Conservation (phyloP, 2,113 vertebrate genomes). For the Entelurus aequoreus region DNA sequence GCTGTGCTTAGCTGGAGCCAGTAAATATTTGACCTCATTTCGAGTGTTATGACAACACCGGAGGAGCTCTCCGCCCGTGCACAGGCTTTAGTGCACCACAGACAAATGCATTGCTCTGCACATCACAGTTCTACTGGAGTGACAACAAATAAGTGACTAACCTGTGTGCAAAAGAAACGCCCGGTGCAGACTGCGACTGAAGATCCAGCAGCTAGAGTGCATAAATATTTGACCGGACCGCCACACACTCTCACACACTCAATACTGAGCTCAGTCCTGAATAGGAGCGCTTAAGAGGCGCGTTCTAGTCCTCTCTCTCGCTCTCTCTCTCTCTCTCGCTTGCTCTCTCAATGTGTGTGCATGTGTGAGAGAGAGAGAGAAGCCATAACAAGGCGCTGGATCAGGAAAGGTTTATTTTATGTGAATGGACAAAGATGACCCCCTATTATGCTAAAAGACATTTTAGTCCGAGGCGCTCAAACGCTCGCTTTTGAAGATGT, state of each 20-base stretch:
- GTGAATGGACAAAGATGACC: no score
- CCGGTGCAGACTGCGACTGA: neutral
- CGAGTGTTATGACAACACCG: slow-evolving; percentile 26
- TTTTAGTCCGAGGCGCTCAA: neutral
- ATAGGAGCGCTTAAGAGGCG: slow-evolving; percentile 26
- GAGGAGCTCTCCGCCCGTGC: neutral
- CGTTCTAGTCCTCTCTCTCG: slow-evolving; percentile 8
- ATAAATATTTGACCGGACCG: no score
- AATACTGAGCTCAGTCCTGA: slow-evolving; percentile 18
- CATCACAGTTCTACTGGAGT: neutral
- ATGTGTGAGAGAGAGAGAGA: neutral
- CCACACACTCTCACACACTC: slow-evolving; percentile 8
- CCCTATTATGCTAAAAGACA: no score
- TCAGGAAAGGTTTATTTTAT: neutral
- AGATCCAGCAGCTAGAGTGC: neutral
- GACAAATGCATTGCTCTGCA: slow-evolving; percentile 1
- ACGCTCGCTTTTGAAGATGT: no score
- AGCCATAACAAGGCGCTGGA: slow-evolving; percentile 36
- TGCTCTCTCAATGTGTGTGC: neutral
- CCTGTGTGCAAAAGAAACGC: slow-evolving; percentile 19
- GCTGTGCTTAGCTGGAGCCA: neutral
- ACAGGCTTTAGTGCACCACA: slow-evolving; percentile 7
- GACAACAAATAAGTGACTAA: slow-evolving; percentile 12
- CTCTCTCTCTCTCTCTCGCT: slow-evolving; percentile 15
- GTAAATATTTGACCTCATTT: slow-evolving; percentile 24